A percentile compares a stretch with the other conserved stretches of the same genome.
Evolutionary conservation across 35 echinoderm and acorn worm species (phyloP).

Genomic region (Anneissia japonica): DNA sequence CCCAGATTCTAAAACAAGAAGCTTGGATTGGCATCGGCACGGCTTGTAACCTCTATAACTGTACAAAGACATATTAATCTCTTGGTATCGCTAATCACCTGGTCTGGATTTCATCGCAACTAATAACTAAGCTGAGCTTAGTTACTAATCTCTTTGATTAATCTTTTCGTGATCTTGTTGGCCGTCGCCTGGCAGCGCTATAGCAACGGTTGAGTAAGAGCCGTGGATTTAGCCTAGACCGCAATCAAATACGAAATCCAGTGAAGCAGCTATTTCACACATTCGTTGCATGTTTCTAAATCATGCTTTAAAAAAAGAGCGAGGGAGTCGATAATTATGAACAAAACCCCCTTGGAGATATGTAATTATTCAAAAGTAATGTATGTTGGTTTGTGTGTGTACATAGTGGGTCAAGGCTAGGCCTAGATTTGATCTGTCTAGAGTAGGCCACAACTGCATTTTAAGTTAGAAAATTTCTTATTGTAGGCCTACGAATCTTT

Average conservation of each 20-base stretch:
- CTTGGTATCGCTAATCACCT: not conserved
- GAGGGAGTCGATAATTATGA: too few relatives aligned
- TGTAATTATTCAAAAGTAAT: too few relatives aligned
- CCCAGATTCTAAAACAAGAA: not conserved
- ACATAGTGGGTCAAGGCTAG: too few relatives aligned
- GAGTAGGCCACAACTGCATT: too few relatives aligned
- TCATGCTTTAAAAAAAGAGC: too few relatives aligned
- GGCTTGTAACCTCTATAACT: not conserved
- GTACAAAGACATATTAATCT: not conserved
- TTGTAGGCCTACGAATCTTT: too few relatives aligned
- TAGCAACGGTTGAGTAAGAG: not conserved
- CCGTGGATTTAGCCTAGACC: not conserved
- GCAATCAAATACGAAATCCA: not conserved
- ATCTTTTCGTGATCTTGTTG: not conserved
- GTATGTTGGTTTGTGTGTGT: too few relatives aligned
- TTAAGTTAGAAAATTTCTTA: too few relatives aligned
- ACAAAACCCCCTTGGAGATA: too few relatives aligned
- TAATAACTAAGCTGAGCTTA: not conserved
- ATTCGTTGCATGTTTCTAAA: not conserved
- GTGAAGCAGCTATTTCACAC: not conserved
- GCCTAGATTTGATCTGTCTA: too few relatives aligned
- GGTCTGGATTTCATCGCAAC: not conserved
- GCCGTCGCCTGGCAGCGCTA: not conserved
- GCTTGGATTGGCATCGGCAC: not conserved
- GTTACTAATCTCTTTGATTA: not conserved